These are phyloP conservation scores for Lochmaea capreae DNA, from an alignment of 2,888 invertebrate species.

Conservation along the genomic window DNA sequence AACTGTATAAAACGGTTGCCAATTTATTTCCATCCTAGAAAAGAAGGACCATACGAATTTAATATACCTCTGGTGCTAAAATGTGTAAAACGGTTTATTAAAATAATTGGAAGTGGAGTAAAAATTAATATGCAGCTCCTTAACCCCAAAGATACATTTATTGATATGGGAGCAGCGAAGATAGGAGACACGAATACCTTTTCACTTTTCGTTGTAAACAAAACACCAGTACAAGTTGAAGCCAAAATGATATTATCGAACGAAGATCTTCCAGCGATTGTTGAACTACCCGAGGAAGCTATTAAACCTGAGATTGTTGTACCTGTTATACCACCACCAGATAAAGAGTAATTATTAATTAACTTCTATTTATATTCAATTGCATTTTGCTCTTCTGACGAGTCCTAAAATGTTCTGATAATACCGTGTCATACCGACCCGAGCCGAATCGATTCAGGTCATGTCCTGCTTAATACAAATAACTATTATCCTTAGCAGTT, in stretches of 20 bases:
- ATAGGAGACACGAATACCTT: constrained; percentile 68
- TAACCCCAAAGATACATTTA: constrained; percentile 61
- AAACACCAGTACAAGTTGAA: constrained; percentile 69
- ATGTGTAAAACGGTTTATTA: constrained; percentile 68
- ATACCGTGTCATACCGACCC: no score
- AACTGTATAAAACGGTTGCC: constrained; percentile 65
- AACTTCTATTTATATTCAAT: not conserved
- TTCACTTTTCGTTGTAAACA: constrained; percentile 71
- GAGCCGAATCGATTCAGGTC: no score
- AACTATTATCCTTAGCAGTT: no score
- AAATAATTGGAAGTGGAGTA: constrained; percentile 70
- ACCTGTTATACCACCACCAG: constrained; percentile 39
- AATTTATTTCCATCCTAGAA: constrained; percentile 71
- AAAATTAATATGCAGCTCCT: constrained; percentile 59
- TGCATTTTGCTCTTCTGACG: no score
- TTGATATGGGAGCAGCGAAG: constrained; percentile 62
- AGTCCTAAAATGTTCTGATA: no score
- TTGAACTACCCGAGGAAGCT: constrained; percentile 37
- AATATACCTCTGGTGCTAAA: constrained; percentile 69
- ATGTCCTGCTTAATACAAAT: no score
- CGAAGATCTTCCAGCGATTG: constrained; percentile 61
- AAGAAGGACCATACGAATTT: constrained; percentile 67
- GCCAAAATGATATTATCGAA: constrained; percentile 68
- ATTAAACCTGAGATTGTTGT: constrained; percentile 54
- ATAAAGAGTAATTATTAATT: constrained; percentile 33